Percentiles rank a stretch among this genome's conserved stretches.
phyloP scores from a whole-genome alignment of 2,113 vertebrate species.

The Austrofundulus limnaeus region DNA sequence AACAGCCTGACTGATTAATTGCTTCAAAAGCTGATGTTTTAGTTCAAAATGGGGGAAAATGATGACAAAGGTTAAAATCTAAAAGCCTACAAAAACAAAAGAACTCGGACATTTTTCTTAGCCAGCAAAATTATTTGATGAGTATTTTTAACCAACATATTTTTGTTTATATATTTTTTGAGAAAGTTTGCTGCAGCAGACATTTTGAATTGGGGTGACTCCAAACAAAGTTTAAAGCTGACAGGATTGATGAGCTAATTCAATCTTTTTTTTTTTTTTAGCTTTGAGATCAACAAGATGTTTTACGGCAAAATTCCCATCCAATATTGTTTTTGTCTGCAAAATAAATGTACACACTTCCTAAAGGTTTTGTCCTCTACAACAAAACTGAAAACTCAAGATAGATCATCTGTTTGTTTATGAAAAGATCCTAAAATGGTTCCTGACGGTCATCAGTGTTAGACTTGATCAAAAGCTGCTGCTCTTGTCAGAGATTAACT shows the following conservation, averaged over 20 bases:
- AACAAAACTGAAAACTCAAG: not conserved
- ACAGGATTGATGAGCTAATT: no score
- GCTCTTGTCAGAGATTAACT: conserved; percentile 47
- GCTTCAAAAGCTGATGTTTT: not conserved
- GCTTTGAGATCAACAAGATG: no score
- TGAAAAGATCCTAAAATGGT: conserved; percentile 41
- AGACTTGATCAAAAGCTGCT: conserved; percentile 62
- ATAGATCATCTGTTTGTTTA: not conserved
- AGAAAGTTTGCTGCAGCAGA: no score
- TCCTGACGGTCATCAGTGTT: conserved; percentile 26
- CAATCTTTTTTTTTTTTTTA: no score
- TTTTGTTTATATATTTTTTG: no score
- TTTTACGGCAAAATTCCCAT: no score
- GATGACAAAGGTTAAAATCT: not conserved
- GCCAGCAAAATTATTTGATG: not conserved
- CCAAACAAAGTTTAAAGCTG: no score
- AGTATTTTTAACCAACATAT: not conserved
- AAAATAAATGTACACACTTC: no score
- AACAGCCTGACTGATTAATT: not conserved
- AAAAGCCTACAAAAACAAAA: not conserved
- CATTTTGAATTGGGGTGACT: no score
- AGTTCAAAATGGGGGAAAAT: not conserved
- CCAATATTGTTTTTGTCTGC: not conserved
- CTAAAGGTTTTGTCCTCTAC: not conserved
- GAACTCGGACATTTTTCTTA: no score